Evolutionary conservation across 1,140 invertebrate genomes (phyloP), one percentile per base, ranked within the genome.

Genomic region (Chionoecetes opilio): DNA sequence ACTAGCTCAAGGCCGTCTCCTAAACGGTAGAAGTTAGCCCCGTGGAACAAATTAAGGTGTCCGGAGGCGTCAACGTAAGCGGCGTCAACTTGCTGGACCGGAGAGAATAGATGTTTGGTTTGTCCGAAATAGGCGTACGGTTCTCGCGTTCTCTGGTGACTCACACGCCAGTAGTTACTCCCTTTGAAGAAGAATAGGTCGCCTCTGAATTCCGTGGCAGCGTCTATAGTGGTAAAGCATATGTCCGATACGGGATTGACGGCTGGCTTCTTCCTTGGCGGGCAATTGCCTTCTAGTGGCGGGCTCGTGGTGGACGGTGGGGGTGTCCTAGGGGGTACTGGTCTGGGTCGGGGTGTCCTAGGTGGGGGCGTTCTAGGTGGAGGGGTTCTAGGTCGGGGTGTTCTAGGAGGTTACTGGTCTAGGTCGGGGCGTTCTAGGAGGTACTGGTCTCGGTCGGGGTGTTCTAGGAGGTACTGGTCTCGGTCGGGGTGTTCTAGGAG

Each of bases 1-100:
- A 98, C 98, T 35, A 98, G 97, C 26, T 75, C 32, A 97, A 99
- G 99, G 96, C 98, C 98, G 53, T 98, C 97, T 3, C 82, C 46
- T 21, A 94, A 35, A 9, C 38, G 26, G 53, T 35, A 90, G 84
- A 96, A 3, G 26, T 93, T 0, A 38, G 3, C 5, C 93, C 95
- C 14, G 26, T 53, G 35, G 84, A 96, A 94, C 34, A 96, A 84
- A 8, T 95, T 35, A 0, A 96, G 26, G 35, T 63, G 53, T 5
- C 84, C 63, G 11, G 26, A 9, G 0, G 41, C 34, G 37, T 63
- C 46, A 31, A 82, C 91, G 82, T 84, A 96, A 9, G 90, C 95
- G 29, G 93, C 95, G 35, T 96, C 95, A 6, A 96, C 63, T 34
- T 29, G 85, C 3, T 63, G 26, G 5, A 96, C 2, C 11, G 14